Evolutionary conservation across 2,888 invertebrate genomes (phyloP).

Genomic region (Volucella bombylans): DNA sequence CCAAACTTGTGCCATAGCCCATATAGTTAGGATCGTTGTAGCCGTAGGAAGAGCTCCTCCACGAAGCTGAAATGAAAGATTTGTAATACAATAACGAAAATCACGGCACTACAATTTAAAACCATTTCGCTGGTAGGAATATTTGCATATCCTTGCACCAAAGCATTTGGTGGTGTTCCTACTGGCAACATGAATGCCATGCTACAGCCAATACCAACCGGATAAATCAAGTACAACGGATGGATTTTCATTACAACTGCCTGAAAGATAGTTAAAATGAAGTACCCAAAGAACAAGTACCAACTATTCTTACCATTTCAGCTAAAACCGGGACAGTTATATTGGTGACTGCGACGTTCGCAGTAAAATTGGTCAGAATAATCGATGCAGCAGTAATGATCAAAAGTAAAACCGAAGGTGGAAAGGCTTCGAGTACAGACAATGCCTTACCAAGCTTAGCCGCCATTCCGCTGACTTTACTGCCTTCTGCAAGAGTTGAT

Average conservation of each 20-base stretch:
- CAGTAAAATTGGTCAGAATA: constrained; percentile 91
- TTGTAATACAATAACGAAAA: neutral
- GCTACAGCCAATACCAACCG: constrained; percentile 92
- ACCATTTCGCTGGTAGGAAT: constrained; percentile 91
- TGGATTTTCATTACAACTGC: constrained; percentile 88
- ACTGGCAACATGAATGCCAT: constrained; percentile 95
- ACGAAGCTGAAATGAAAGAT: constrained; percentile 83
- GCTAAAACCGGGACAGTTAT: constrained; percentile 90
- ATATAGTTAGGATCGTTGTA: constrained; percentile 87
- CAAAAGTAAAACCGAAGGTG: constrained; percentile 86
- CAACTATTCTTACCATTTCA: constrained; percentile 84
- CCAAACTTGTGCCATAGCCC: constrained; percentile 87
- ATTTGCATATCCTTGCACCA: constrained; percentile 90
- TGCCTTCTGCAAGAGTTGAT: constrained; percentile 93
- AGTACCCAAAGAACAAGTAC: neutral
- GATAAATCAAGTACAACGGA: constrained; percentile 93
- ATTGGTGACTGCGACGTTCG: constrained; percentile 94
- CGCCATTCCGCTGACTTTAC: constrained; percentile 89
- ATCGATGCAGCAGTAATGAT: constrained; percentile 88
- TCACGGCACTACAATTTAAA: constrained; percentile 52
- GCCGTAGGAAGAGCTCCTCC: constrained; percentile 89
- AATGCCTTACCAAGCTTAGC: constrained; percentile 88
- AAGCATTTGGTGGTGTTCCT: constrained; percentile 97
- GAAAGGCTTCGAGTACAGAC: constrained; percentile 85
- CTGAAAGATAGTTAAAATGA: constrained; percentile 81